A percentile compares a stretch with the other conserved stretches of the same genome.
These are phyloP conservation scores for Entomyzon cyanotis DNA, from an alignment of 2,113 vertebrate species.

Conservation along the genomic window DNA sequence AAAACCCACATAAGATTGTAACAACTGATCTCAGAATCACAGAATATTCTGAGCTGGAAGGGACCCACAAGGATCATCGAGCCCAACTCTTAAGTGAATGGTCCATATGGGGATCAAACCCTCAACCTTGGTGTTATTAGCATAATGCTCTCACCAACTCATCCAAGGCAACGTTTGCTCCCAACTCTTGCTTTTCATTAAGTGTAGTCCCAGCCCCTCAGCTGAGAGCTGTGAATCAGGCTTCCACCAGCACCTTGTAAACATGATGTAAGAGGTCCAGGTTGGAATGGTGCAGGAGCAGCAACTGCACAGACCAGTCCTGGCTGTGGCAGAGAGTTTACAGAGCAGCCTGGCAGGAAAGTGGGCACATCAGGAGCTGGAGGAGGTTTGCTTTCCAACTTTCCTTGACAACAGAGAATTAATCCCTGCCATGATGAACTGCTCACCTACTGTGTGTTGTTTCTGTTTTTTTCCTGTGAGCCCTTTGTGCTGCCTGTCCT, in stretches of 20 bases:
- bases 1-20: background rate
- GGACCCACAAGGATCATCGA: background rate
- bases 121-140: background rate
- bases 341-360: background rate
- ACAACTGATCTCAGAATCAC: background rate
- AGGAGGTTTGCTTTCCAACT: background rate
- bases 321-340: background rate
- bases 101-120: rapidly evolving
- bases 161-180: background rate
- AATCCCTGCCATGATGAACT: background rate
- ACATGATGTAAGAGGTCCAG: rapidly evolving
- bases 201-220: background rate
- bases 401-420: background rate
- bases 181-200: background rate
- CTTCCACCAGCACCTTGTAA: background rate
- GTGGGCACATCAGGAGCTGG: background rate
- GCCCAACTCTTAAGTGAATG: background rate
- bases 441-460: background rate
- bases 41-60: background rate
- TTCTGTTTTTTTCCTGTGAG: background rate
- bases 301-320: background rate
- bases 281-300: background rate
- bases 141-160: background rate
- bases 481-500: background rate
- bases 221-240: background rate